A percentile compares a stretch with the other conserved stretches of the same genome.
Evolutionary conservation across 2,113 vertebrate species (phyloP).

Genomic region (Gadus macrocephalus): DNA sequence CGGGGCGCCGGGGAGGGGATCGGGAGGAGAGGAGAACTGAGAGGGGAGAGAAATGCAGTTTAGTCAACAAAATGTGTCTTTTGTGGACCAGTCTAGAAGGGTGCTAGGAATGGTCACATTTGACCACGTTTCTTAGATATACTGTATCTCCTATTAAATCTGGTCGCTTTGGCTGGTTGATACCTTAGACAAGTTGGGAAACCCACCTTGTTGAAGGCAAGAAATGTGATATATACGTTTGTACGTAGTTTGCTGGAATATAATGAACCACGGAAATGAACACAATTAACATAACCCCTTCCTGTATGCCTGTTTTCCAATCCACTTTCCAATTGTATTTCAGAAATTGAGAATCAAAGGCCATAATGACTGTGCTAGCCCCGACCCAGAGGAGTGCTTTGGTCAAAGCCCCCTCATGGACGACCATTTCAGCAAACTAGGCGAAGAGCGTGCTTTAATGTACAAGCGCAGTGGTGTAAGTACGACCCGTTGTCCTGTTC

Average conservation of each 20-base stretch:
- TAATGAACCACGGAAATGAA: background rate
- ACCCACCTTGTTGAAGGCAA: no score
- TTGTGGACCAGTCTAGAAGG: slow-evolving; percentile 19
- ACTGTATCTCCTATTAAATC: no score
- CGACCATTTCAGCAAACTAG: slow-evolving; percentile 99
- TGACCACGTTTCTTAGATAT: no score
- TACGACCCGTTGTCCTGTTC: slow-evolving; percentile 90
- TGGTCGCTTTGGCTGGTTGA: no score
- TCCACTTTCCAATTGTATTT: slow-evolving; percentile 99
- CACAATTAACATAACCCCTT: slow-evolving; percentile 8
- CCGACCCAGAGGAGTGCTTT: slow-evolving; percentile 98
- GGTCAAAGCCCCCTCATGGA: slow-evolving; percentile 98
- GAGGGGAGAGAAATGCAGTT: slow-evolving; percentile 4
- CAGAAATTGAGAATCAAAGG: slow-evolving; percentile 99
- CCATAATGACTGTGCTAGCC: slow-evolving; percentile 99
- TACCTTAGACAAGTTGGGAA: no score
- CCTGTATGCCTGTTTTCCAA: slow-evolving; percentile 66
- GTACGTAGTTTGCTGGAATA: no score
- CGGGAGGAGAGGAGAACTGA: slow-evolving; percentile 8
- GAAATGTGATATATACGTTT: no score
- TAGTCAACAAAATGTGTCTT: no score
- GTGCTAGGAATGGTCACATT: no score
- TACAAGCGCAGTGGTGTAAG: slow-evolving; percentile 99
- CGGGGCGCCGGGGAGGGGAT: background rate
- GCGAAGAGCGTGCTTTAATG: slow-evolving; percentile 99